Conservation (phyloP, 2,113 vertebrate genomes). For the Camelus bactrianus region DNA sequence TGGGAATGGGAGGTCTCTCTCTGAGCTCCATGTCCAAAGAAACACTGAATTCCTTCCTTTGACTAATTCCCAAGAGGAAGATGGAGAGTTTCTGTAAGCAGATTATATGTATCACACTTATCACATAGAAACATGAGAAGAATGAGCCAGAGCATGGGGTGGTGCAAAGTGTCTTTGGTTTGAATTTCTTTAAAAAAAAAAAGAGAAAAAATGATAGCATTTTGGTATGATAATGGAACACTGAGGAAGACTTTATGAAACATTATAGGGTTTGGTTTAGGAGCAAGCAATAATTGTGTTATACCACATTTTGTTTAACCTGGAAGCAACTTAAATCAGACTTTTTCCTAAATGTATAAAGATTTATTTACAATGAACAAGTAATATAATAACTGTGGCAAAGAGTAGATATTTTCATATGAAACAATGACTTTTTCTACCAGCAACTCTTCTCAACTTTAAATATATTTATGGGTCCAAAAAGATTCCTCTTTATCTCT, state of each 20-base stretch:
- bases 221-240: background rate
- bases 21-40: background rate
- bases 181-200: background rate
- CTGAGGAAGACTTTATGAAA: background rate
- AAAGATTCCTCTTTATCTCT: background rate
- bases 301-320: background rate
- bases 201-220: background rate
- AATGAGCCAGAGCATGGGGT: background rate
- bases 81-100: background rate
- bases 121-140: background rate
- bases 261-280: background rate
- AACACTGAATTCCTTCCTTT: background rate
- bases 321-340: background rate
- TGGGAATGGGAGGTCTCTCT: background rate
- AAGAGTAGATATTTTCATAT: background rate
- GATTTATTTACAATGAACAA: conserved; percentile 52
- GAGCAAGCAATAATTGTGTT: background rate
- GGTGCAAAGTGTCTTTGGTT: background rate
- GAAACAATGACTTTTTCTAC: background rate
- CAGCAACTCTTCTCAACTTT: background rate
- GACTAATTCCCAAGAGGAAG: background rate
- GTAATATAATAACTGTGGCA: background rate
- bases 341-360: conserved; percentile 20
- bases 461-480: conserved; percentile 11
- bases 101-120: background rate